phyloP scores from a whole-genome alignment of 2,797 vertebrate species.

The Scarus forsteni region DNA sequence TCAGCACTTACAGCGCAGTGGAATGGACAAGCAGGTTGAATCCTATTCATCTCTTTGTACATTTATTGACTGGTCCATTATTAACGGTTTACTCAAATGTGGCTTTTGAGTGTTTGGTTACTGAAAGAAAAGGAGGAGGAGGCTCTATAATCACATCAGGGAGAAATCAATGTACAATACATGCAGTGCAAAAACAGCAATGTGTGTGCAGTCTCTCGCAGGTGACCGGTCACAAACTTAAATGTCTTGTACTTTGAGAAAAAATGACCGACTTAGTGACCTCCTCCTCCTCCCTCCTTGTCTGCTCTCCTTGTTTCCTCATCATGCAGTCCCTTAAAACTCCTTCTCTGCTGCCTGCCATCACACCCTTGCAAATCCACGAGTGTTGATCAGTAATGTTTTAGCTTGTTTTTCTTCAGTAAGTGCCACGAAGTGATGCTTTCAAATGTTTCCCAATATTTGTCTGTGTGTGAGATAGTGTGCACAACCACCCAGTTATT shows the following conservation, averaged over 20 bases:
- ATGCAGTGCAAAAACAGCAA: constrained; percentile 52
- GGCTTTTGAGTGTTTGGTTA: constrained; percentile 47
- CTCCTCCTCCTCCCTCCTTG: constrained; percentile 16
- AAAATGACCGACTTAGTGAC: constrained; percentile 25
- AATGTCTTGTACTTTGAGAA: constrained; percentile 56
- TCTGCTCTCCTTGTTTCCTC: constrained; percentile 11
- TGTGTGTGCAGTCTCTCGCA: constrained; percentile 41
- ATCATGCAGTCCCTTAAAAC: constrained; percentile 72
- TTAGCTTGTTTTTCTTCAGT: constrained; percentile 54
- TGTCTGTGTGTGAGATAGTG: constrained; percentile 25
- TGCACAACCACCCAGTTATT: constrained; percentile 48
- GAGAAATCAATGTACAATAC: constrained; percentile 41
- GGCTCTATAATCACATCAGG: constrained; percentile 18
- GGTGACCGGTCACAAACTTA: constrained; percentile 45
- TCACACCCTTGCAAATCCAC: constrained; percentile 28
- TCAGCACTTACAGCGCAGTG: constrained; percentile 1
- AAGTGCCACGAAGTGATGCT: constrained; percentile 76
- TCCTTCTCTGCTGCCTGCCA: constrained; percentile 56
- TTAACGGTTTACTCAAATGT: constrained; percentile 9
- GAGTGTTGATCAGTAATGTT: constrained; percentile 50
- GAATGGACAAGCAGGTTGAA: constrained; percentile 13
- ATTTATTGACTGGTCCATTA: constrained; percentile 25
- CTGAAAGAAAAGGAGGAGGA: constrained; percentile 44
- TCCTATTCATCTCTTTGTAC: constrained; percentile 3
- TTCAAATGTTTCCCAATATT: not conserved